These are phyloP conservation scores for Rhinogobio ventralis DNA, from an alignment of 2,797 vertebrate genomes.

Conservation along the genomic window DNA sequence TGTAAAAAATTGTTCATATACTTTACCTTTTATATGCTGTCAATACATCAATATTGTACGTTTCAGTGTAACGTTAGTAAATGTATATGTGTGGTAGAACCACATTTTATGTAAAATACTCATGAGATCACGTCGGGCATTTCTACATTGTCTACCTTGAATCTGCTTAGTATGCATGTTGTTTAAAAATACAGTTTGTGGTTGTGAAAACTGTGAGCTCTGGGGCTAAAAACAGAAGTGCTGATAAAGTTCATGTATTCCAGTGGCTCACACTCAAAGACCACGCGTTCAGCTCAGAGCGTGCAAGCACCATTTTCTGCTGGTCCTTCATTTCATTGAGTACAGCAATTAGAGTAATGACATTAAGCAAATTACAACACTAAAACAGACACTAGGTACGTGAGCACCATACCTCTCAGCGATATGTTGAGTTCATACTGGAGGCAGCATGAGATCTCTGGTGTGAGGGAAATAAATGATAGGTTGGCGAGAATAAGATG, in stretches of 20 bases:
- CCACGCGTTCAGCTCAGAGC: constrained; percentile 24
- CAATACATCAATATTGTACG: background rate
- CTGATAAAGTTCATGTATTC: constrained; percentile 25
- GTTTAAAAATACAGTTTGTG: background rate
- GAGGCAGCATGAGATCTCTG: background rate
- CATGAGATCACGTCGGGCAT: background rate
- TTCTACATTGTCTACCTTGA: background rate
- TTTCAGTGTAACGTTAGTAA: background rate
- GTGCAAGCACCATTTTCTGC: constrained; percentile 19
- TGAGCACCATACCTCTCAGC: background rate
- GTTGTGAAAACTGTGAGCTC: background rate
- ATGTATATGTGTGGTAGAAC: background rate
- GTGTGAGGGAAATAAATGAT: constrained; percentile 10
- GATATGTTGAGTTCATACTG: background rate
- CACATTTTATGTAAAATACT: background rate
- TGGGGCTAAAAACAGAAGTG: constrained; percentile 11
- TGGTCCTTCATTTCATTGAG: constrained; percentile 55
- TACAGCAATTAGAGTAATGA: constrained; percentile 56
- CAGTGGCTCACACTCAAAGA: constrained; percentile 16
- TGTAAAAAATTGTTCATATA: background rate
- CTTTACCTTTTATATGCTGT: background rate
- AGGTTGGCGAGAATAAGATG: background rate
- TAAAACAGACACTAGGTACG: constrained; percentile 31
- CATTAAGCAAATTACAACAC: constrained; percentile 43
- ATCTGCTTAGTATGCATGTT: background rate